These are phyloP conservation scores for Athalia circularis DNA, from an alignment of 2,888 invertebrate species.

Conservation along the genomic window DNA sequence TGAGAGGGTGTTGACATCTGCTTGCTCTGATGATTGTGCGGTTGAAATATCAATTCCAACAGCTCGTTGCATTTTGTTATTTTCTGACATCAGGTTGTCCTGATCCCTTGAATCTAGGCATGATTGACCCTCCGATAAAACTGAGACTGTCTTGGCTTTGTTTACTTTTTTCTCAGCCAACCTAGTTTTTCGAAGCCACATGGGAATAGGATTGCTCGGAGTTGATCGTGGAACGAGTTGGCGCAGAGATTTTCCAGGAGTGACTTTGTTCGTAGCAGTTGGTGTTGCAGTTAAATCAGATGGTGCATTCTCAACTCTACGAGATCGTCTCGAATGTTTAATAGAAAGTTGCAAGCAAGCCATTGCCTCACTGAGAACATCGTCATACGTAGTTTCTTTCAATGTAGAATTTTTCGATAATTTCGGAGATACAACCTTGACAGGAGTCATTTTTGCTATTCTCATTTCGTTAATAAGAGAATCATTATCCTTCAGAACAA, in stretches of 20 bases:
- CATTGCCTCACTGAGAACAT: slow-evolving; percentile 57
- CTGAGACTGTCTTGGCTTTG: not conserved
- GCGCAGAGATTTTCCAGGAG: not conserved
- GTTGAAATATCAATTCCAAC: not conserved
- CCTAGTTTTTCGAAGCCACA: slow-evolving; percentile 19
- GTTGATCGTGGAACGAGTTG: slow-evolving; percentile 9
- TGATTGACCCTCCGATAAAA: not conserved
- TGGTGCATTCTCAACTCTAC: not conserved
- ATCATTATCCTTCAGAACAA: slow-evolving; percentile 39
- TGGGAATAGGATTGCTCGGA: slow-evolving; percentile 43
- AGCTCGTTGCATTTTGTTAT: not conserved
- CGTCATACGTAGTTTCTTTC: slow-evolving; percentile 55
- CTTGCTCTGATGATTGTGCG: not conserved
- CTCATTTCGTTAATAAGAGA: slow-evolving; percentile 54
- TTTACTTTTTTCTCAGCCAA: not conserved
- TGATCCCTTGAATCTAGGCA: not conserved
- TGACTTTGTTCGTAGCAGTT: not conserved
- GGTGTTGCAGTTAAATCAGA: slow-evolving; percentile 19
- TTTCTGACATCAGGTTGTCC: not conserved
- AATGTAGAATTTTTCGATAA: slow-evolving; percentile 38
- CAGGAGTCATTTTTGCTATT: slow-evolving; percentile 50
- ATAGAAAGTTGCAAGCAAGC: slow-evolving; percentile 56
- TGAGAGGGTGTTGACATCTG: not conserved
- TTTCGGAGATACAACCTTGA: slow-evolving; percentile 55
- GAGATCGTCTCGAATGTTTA: slow-evolving; percentile 42